A percentile compares a stretch with the other conserved stretches of the same genome.
Evolutionary conservation across 2,113 vertebrate genomes (phyloP).

Genomic region (Pygoscelis adeliae): DNA sequence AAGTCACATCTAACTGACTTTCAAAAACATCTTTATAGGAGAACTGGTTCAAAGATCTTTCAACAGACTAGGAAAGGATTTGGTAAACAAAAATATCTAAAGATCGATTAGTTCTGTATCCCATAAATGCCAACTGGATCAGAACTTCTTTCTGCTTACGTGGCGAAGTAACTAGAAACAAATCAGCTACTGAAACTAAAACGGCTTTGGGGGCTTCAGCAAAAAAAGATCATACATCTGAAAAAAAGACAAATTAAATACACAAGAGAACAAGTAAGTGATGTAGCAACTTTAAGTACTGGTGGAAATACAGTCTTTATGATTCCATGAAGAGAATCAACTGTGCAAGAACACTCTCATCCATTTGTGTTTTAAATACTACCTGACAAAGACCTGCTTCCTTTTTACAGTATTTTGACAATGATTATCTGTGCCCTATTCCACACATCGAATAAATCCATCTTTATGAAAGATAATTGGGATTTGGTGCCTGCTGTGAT

Average conservation of each 20-base stretch:
- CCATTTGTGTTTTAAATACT: background rate
- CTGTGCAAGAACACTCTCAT: background rate
- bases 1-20: background rate
- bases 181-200: background rate
- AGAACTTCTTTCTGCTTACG: background rate
- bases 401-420: background rate
- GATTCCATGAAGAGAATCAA: background rate
- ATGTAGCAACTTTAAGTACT: background rate
- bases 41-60: background rate
- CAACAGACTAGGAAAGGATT: background rate
- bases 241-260: background rate
- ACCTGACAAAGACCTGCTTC: background rate
- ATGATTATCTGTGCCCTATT: background rate
- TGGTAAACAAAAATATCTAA: background rate
- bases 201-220: background rate
- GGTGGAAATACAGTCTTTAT: background rate
- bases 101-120: background rate
- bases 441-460: fast-evolving
- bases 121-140: background rate
- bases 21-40: background rate
- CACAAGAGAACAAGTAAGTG: background rate
- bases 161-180: background rate
- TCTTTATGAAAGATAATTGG: background rate
- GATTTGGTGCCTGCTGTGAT: background rate
- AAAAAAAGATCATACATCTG: background rate